Evolutionary conservation across 2,888 invertebrate genomes (phyloP), one percentile per base, ranked within the genome.

Genomic region (Cataglyphis livida): DNA sequence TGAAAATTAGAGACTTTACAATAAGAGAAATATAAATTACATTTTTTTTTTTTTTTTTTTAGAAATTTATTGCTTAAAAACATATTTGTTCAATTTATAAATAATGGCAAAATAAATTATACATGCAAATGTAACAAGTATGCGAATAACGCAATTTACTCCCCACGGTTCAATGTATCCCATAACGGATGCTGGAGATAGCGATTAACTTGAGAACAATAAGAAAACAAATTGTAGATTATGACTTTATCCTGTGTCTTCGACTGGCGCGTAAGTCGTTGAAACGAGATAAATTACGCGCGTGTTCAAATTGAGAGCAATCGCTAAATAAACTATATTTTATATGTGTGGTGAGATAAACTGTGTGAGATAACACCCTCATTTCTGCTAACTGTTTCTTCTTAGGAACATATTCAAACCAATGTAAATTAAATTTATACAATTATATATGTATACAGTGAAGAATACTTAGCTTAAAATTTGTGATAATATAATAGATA

Each of bases 151-250:
- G n/a, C 88, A 44, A 85, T 84, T 84, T 41, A 51, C 73, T 75
- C 84, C 83, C 79, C 73, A 71, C 81, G 82, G 76, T 89, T 86
- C 87, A 87, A 84, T 81, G 85, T 86, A 83, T 83, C 82, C 57
- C 73, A 35, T 71, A 88, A 85, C 89, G 89, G 89, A 89, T 89
- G 86, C 84, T 81, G 82, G 82, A 81, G 85, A 86, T 84, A 84
- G 76, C 82, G 84, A 88, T 89, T 87, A 85, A 89, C 85, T 84
- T 70, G 61, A 76, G 83, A 83, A 86, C 87, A 89, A 88, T 86
- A 89, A 89, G 86, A 89, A 84, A 71, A 84, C 84, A 82, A 86
- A 48, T 48, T 65, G 73, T 61, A 68, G 85, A 87, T 89, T 84
- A 82, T 51, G 51, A n/a, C n/a, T 89, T 82, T 84, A 66, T 64